Evolutionary conservation across 2,797 vertebrate species (phyloP), one percentile per base, ranked within the genome.

Genomic region (Cossypha dichroa): DNA sequence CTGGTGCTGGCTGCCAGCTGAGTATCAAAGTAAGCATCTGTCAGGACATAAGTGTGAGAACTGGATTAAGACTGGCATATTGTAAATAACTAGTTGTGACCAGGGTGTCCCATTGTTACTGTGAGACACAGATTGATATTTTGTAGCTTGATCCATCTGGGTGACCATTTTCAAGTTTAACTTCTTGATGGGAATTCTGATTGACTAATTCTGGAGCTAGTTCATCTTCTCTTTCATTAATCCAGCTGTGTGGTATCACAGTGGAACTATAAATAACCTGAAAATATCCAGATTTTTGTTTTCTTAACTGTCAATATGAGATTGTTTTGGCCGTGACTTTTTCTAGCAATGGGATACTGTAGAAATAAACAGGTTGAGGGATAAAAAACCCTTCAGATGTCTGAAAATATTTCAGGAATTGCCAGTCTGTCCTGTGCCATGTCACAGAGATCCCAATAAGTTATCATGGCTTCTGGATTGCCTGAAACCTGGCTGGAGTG

Each of bases 1-100:
- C 13, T 12, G 23, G 20, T 49, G 16, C 15, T 60, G 31, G 28
- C 8, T 68, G 31, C 49, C 34, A 48, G 16, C 62, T 49, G 19
- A 45, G 34, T 46, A 83, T 90, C 49, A 93, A 77, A 76, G 41
- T 46, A 91, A 54, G 55, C 26, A 68, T 78, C 28, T 25, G 4
- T 13, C 31, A 52, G 34, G 46, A 49, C 29, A 45, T 6, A 64
- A 54, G 11, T 4, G 20, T 36, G 8, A 18, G 55, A 33, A 29
- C 34, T 76, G 38, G 33, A 15, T 55, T 40, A 54, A 49, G 60
- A 66, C 34, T 45, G 15, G 45, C 21, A 79, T 38, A 9, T 83
- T 18, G 20, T 19, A 51, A 79, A 85, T 38, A 19, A 63, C 23
- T 38, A 43, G 22, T 26, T 84, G 31, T 45, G 45, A 33, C 5